Evolutionary conservation across 2,113 vertebrate genomes (phyloP).

Genomic region (Saimiri boliviensis): DNA sequence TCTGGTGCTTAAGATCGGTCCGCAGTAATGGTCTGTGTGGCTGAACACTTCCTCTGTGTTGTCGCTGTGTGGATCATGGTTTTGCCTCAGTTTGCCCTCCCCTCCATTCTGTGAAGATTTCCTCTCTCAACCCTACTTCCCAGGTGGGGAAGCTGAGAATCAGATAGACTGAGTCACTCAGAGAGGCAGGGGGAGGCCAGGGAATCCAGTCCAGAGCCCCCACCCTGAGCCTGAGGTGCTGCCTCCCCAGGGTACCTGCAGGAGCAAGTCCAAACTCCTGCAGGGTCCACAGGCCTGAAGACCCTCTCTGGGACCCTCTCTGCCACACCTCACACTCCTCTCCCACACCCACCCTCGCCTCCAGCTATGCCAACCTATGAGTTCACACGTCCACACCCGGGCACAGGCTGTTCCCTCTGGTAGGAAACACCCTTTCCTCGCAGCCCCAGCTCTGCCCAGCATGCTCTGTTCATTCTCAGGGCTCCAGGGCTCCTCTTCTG

Average conservation of each 20-base stretch:
- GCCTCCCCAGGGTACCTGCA: background rate
- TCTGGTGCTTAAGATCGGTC: background rate
- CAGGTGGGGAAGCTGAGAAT: background rate
- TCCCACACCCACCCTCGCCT: background rate
- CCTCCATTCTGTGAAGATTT: background rate
- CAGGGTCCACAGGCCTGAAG: background rate
- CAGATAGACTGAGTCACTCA: background rate
- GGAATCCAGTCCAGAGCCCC: background rate
- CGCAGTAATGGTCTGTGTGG: accelerated
- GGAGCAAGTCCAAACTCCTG: background rate
- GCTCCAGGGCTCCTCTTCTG: background rate
- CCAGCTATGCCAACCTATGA: background rate
- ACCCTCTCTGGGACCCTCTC: background rate
- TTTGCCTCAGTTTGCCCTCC: background rate
- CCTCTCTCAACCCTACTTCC: accelerated
- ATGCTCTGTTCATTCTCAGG: background rate
- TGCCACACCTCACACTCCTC: background rate
- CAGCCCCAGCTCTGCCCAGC: background rate
- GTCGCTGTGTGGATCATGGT: too few species aligned
- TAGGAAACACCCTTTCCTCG: background rate
- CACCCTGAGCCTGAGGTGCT: background rate
- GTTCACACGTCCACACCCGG: background rate
- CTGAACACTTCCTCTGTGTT: accelerated
- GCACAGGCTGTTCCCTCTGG: background rate
- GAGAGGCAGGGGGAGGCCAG: background rate